phyloP scores from a whole-genome alignment of 1,140 invertebrate genomes.

The Aphidius gifuensis region DNA sequence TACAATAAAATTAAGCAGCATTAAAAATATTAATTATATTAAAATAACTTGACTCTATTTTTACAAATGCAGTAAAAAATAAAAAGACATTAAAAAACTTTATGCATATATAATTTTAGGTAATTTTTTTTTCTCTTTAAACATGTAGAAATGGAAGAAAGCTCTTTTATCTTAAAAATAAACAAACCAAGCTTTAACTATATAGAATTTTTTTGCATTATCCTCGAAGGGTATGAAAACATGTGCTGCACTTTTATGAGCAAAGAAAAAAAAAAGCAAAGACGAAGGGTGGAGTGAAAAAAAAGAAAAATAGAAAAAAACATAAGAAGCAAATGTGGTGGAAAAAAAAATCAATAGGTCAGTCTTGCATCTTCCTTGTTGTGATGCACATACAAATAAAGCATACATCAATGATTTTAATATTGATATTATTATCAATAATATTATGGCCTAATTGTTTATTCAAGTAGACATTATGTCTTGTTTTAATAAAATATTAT shows the following conservation, averaged over 20 bases:
- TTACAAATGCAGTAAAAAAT: conserved; percentile 2
- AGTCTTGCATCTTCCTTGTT: conserved; percentile 26
- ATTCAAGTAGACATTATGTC: conserved; percentile 38
- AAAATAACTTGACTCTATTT: neutral
- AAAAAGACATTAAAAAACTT: neutral
- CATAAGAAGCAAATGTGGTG: conserved; percentile 5
- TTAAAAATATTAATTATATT: conserved; percentile 47
- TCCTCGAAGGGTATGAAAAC: conserved; percentile 9
- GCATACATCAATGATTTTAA: conserved; percentile 21
- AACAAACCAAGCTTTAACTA: conserved; percentile 1
- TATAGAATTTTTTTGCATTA: conserved; percentile 2
- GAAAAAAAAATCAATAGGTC: conserved; percentile 43
- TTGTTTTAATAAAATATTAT: conserved; percentile 18
- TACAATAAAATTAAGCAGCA: neutral
- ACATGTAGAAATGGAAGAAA: conserved; percentile 2
- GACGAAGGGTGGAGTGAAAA: neutral
- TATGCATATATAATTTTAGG: neutral
- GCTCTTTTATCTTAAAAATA: conserved; percentile 6
- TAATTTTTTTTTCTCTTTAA: conserved; percentile 11
- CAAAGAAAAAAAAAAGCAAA: neutral
- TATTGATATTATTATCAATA: conserved; percentile 31
- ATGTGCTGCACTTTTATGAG: conserved; percentile 10
- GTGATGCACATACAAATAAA: conserved; percentile 1
- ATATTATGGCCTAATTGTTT: conserved; percentile 49
- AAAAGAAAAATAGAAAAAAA: neutral